Evolutionary conservation across 1,140 invertebrate species (phyloP).

Genomic region (Lordiphosa mommai): DNA sequence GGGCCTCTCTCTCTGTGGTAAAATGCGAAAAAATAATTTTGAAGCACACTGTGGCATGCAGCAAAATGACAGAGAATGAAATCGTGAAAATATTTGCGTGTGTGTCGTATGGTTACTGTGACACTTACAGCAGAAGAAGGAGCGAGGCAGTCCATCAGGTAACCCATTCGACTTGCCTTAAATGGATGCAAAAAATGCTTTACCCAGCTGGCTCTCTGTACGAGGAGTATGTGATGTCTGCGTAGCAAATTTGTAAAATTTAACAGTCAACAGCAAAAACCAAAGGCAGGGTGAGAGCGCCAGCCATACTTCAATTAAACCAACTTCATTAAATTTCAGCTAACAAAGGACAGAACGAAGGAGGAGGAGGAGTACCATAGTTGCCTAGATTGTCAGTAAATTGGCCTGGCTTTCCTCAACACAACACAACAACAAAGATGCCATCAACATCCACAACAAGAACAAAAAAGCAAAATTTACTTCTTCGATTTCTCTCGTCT

Average conservation of each 20-base stretch:
- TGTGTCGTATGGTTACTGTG: slow-evolving; percentile 78
- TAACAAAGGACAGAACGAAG: slow-evolving; percentile 52
- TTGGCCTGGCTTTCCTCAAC: slow-evolving; percentile 54
- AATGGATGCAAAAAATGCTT: slow-evolving; percentile 66
- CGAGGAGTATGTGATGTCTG: slow-evolving; percentile 49
- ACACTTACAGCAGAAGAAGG: slow-evolving; percentile 47
- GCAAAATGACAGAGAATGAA: slow-evolving; percentile 79
- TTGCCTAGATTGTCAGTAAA: slow-evolving; percentile 73
- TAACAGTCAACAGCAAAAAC: slow-evolving; percentile 63
- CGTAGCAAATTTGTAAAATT: slow-evolving; percentile 78
- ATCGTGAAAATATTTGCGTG: slow-evolving; percentile 79
- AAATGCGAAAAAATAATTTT: slow-evolving; percentile 71
- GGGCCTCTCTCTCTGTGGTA: slow-evolving; percentile 29
- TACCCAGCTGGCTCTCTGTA: slow-evolving; percentile 29
- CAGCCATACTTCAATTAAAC: slow-evolving; percentile 74
- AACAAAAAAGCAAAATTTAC: slow-evolving; percentile 62
- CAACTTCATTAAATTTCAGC: slow-evolving; percentile 78
- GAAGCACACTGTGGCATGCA: slow-evolving; percentile 78
- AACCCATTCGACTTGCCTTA: slow-evolving; percentile 54
- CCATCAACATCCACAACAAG: slow-evolving; percentile 46
- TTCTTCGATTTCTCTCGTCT: slow-evolving; percentile 62
- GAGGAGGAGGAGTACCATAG: slow-evolving; percentile 17
- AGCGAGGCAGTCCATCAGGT: slow-evolving; percentile 27
- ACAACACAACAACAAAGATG: slow-evolving; percentile 37
- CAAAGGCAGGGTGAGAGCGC: slow-evolving; percentile 16